Percentiles rank a stretch among this genome's conserved stretches.
Evolutionary conservation across 2,888 invertebrate species (phyloP).

Genomic region (Noctua comes): DNA sequence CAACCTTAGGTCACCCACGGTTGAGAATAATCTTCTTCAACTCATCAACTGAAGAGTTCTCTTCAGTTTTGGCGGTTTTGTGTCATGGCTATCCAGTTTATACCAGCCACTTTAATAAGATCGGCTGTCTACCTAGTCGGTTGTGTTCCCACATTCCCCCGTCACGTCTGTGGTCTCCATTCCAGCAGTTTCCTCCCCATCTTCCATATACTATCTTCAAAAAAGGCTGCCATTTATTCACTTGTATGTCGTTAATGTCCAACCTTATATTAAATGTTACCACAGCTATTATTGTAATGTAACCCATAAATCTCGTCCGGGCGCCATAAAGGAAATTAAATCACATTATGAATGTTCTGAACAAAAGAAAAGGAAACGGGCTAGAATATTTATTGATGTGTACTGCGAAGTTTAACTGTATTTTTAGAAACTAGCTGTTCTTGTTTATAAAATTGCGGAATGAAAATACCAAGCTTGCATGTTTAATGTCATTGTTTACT

Average conservation of each 20-base stretch:
- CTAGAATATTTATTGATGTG: not conserved
- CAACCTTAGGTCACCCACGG: too few species aligned
- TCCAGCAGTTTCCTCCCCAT: too few species aligned
- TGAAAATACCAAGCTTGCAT: not conserved
- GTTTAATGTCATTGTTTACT: not conserved
- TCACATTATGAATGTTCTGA: slow-evolving; percentile 33
- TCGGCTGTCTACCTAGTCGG: too few species aligned
- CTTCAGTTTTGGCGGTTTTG: too few species aligned
- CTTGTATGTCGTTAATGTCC: not conserved
- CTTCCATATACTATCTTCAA: not conserved
- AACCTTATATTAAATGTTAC: slow-evolving; percentile 2
- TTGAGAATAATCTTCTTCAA: too few species aligned
- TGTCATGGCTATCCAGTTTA: too few species aligned
- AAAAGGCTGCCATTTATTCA: not conserved
- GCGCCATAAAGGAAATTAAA: slow-evolving; percentile 45
- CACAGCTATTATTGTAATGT: slow-evolving; percentile 29
- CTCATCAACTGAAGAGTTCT: too few species aligned
- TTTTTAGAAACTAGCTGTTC: slow-evolving; percentile 8
- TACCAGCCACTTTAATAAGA: too few species aligned
- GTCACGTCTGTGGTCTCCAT: too few species aligned
- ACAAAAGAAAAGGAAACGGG: slow-evolving; percentile 37
- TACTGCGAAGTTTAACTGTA: not conserved
- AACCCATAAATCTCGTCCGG: slow-evolving; percentile 31
- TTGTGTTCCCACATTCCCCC: too few species aligned
- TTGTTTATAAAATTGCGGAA: not conserved